Percentiles rank a stretch among this genome's conserved stretches.
These are phyloP conservation scores for Geopemphigus sp. DNA, from an alignment of 1,140 invertebrate species.

Conservation along the genomic window DNA sequence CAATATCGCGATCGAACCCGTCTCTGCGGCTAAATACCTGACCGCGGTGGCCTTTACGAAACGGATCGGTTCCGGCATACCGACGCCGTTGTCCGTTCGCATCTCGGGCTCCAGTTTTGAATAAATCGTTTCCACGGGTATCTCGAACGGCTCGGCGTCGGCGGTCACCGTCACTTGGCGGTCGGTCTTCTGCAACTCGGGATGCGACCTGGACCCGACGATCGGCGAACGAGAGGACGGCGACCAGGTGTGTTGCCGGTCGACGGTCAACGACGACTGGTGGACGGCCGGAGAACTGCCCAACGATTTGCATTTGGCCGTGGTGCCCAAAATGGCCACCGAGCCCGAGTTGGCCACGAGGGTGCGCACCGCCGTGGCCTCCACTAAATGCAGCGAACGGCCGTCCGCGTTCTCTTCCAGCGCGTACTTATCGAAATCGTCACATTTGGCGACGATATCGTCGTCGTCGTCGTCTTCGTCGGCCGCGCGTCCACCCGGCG, in stretches of 20 bases:
- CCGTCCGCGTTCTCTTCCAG: not conserved
- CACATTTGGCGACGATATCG: not conserved
- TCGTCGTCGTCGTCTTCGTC: not conserved
- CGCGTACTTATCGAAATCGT: not conserved
- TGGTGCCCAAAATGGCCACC: slow-evolving; percentile 53
- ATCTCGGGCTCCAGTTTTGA: slow-evolving; percentile 24
- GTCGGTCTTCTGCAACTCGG: slow-evolving; percentile 42
- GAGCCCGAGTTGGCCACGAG: slow-evolving; percentile 53
- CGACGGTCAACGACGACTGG: not conserved
- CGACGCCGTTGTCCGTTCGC: not conserved
- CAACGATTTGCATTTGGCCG: slow-evolving; percentile 51
- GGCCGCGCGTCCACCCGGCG: accelerated
- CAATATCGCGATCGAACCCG: slow-evolving; percentile 53
- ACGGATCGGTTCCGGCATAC: too few species aligned
- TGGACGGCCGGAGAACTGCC: not conserved
- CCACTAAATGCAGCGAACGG: slow-evolving; percentile 43
- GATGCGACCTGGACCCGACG: not conserved
- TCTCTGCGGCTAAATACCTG: slow-evolving; percentile 52
- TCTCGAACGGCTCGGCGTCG: slow-evolving; percentile 53
- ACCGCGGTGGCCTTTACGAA: slow-evolving; percentile 53
- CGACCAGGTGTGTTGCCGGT: not conserved
- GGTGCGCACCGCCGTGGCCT: slow-evolving; percentile 53
- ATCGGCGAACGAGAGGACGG: not conserved
- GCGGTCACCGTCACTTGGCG: slow-evolving; percentile 52
- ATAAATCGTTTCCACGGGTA: slow-evolving; percentile 41